Conservation (phyloP, 2,888 invertebrate genomes). For the Campoplex capitator region DNA sequence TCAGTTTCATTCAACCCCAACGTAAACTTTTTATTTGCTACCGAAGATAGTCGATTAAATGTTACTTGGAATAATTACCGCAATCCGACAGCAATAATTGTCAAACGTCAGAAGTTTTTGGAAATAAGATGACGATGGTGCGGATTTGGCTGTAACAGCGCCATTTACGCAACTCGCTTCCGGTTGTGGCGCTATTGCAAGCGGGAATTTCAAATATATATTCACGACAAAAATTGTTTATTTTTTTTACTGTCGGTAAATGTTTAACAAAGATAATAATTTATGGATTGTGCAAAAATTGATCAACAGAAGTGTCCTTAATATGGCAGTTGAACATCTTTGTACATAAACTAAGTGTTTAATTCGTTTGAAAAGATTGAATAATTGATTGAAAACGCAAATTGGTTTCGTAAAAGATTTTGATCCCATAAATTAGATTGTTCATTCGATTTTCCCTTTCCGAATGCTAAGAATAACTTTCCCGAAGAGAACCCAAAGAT, state of each 20-base stretch:
- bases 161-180: constrained; percentile 11
- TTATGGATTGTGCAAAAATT: not conserved
- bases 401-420: not conserved
- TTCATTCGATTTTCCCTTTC: not conserved
- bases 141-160: constrained; percentile 61
- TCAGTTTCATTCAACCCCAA: not conserved
- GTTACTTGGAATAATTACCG: not conserved
- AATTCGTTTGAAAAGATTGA: too few relatives aligned
- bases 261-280: too few relatives aligned
- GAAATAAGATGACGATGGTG: constrained; percentile 14
- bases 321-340: too few relatives aligned
- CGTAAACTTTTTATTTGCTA: not conserved
- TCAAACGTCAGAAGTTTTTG: constrained; percentile 1
- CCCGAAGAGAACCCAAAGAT: not conserved
- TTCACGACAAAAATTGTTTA: not conserved
- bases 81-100: not conserved
- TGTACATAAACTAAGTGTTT: too few relatives aligned
- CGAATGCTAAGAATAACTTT: not conserved
- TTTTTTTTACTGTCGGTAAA: too few relatives aligned
- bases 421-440: not conserved
- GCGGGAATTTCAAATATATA: constrained; percentile 33
- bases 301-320: not conserved
- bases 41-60: not conserved
- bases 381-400: not conserved
- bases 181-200: constrained; percentile 55